Percentiles rank a stretch among this genome's conserved stretches.
Evolutionary conservation across 2,797 vertebrate genomes (phyloP).

Genomic region (Sebastes matsubarae): DNA sequence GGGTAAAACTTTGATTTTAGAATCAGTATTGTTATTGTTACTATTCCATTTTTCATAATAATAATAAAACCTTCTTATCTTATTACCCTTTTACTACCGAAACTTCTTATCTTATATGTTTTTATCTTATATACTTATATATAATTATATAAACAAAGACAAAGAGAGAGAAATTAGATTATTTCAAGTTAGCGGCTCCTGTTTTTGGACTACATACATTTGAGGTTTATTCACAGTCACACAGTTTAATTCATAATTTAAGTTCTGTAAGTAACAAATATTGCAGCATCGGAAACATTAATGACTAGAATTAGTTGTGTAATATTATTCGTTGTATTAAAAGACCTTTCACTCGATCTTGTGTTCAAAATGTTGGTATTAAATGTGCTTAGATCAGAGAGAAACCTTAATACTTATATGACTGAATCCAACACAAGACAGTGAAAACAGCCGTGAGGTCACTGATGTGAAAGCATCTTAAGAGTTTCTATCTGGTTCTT

Average conservation of each 20-base stretch:
- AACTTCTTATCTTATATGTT: no score
- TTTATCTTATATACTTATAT: no score
- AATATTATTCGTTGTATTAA: neutral
- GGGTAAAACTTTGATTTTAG: no score
- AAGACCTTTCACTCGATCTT: neutral
- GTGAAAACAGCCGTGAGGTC: neutral
- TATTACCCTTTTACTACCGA: no score
- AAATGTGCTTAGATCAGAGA: neutral
- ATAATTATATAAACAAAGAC: no score
- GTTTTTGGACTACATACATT: neutral
- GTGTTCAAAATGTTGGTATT: neutral
- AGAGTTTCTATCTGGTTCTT: slow-evolving; percentile 4
- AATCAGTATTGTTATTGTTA: no score
- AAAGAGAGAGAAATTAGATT: neutral
- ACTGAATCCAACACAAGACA: neutral
- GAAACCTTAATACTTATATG: no score
- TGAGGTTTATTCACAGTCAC: neutral
- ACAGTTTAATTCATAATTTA: neutral
- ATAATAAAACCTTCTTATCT: no score
- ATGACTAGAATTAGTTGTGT: neutral
- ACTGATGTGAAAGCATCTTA: neutral
- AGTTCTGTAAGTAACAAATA: neutral
- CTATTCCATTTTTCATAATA: no score
- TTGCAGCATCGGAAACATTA: neutral
- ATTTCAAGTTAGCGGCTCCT: neutral